These are phyloP conservation scores for Leptatherina wallacei DNA, from an alignment of 2,797 vertebrate genomes.

Conservation along the genomic window DNA sequence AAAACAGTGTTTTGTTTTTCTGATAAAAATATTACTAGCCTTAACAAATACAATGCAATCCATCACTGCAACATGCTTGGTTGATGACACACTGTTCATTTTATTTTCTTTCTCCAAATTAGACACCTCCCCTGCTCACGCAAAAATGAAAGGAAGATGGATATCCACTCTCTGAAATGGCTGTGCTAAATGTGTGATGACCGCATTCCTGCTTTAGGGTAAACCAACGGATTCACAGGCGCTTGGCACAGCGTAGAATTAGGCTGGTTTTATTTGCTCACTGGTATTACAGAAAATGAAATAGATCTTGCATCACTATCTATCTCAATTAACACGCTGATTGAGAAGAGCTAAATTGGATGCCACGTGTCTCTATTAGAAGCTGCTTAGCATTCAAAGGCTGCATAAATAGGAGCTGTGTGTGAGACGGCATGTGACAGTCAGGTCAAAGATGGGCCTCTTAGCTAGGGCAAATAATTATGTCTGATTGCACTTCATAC, in stretches of 20 bases:
- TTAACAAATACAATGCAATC: conserved; percentile 25
- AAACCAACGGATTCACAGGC: conserved; percentile 38
- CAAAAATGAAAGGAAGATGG: conserved; percentile 7
- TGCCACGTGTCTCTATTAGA: conserved; percentile 60
- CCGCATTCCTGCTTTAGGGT: conserved; percentile 28
- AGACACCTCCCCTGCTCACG: conserved; percentile 27
- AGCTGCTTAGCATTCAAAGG: conserved; percentile 58
- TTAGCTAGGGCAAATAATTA: conserved; percentile 58
- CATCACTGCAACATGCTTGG: conserved; percentile 33
- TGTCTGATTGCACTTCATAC: conserved; percentile 61
- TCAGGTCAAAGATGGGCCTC: conserved; percentile 62
- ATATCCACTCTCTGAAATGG: conserved; percentile 34
- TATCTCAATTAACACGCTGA: conserved; percentile 75
- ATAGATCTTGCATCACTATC: conserved; percentile 74
- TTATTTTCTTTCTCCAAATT: conserved; percentile 43
- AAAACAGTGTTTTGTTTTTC: too few relatives aligned
- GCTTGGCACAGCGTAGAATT: conserved; percentile 56
- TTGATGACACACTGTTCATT: conserved; percentile 47
- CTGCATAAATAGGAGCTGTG: conserved; percentile 41
- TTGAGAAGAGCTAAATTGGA: conserved; percentile 65
- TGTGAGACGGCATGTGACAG: conserved; percentile 64
- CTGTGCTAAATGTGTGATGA: conserved; percentile 52
- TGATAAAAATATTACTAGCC: too few relatives aligned
- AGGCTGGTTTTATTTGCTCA: conserved; percentile 60
- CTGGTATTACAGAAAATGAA: conserved; percentile 66